Conservation (phyloP, 2,888 invertebrate genomes). For the Poecilobothrus nobilitatus region DNA sequence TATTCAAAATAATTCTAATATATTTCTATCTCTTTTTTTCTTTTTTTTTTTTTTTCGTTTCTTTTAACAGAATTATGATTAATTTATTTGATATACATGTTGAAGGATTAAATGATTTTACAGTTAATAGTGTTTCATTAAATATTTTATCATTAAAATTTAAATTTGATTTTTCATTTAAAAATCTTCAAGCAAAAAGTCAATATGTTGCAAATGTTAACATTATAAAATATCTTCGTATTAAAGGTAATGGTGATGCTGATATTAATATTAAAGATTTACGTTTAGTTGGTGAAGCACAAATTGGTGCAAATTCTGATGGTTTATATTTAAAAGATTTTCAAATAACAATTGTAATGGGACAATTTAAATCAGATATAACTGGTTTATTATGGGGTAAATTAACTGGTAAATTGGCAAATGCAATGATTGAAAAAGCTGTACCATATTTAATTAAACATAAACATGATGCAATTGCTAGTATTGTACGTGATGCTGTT, state of each 20-base stretch:
- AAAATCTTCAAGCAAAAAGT: constrained; percentile 26
- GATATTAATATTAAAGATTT: constrained; percentile 18
- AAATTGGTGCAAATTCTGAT: constrained; percentile 16
- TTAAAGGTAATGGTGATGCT: constrained; percentile 17
- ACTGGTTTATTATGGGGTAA: constrained; percentile 27
- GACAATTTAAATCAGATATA: constrained; percentile 32
- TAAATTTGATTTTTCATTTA: constrained; percentile 33
- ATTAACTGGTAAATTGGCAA: constrained; percentile 12
- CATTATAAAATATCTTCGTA: constrained; percentile 14
- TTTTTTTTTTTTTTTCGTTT: too few species aligned
- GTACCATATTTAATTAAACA: constrained; percentile 1
- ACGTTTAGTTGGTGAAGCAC: constrained; percentile 14
- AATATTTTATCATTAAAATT: constrained; percentile 29
- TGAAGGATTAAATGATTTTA: constrained; percentile 33
- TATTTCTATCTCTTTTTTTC: neutral
- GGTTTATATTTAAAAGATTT: constrained; percentile 24
- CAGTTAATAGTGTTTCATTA: constrained; percentile 30
- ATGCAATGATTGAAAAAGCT: constrained; percentile 15
- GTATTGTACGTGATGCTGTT: constrained; percentile 9
- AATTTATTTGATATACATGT: constrained; percentile 31
- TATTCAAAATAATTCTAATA: neutral
- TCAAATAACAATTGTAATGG: constrained; percentile 28
- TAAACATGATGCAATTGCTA: constrained; percentile 6
- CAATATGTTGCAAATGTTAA: constrained; percentile 29
- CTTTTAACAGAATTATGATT: constrained; percentile 21